Percentiles rank a stretch among this genome's conserved stretches.
These are phyloP conservation scores for Lagocephalus sceleratus DNA, from an alignment of 2,797 vertebrate species.

Conservation along the genomic window DNA sequence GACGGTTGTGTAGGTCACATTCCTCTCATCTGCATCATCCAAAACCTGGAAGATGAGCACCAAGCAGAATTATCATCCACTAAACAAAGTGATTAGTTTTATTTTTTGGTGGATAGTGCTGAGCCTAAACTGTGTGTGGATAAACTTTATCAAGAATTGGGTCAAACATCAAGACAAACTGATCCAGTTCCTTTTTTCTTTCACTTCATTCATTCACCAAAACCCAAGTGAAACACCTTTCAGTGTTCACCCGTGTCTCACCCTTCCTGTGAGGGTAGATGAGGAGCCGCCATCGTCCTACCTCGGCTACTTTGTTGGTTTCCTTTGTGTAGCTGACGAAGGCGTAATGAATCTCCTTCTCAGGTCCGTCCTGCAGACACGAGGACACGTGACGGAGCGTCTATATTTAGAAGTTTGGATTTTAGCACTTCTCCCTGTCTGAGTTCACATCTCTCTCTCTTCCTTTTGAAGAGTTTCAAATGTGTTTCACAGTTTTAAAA, in stretches of 20 bases:
- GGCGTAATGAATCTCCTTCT: background rate
- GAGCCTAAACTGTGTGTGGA: too few relatives aligned
- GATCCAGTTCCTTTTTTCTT: too few relatives aligned
- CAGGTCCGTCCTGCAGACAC: background rate
- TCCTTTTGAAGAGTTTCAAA: too few relatives aligned
- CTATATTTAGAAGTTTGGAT: background rate
- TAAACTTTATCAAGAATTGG: too few relatives aligned
- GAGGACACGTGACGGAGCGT: background rate
- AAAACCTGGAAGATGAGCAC: background rate
- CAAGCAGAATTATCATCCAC: background rate
- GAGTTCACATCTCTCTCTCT: background rate
- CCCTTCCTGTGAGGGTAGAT: background rate
- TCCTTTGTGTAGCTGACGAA: background rate
- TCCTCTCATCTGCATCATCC: background rate
- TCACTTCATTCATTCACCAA: too few relatives aligned
- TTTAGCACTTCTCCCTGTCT: background rate
- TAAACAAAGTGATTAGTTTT: too few relatives aligned
- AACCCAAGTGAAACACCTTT: too few relatives aligned
- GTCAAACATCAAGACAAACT: too few relatives aligned
- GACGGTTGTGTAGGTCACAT: conserved; percentile 13
- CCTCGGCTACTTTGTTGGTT: background rate
- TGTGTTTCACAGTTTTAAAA: too few relatives aligned
- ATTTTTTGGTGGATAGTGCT: too few relatives aligned
- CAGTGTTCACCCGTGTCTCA: too few relatives aligned
- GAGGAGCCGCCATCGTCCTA: background rate